Conservation (phyloP, 92 coral and sea anemone genomes). For the Diadumene lineata region DNA sequence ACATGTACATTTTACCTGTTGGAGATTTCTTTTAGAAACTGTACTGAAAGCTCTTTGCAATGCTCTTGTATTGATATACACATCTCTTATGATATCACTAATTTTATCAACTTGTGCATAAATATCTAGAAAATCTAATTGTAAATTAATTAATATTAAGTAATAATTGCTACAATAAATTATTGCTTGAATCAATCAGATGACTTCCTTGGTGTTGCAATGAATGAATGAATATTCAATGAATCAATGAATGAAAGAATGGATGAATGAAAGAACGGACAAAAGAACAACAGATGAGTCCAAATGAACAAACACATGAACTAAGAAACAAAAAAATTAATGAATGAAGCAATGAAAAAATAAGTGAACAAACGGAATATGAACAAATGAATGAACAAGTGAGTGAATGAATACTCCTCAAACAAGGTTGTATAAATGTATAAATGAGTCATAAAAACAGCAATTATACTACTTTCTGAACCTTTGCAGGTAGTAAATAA, state of each 20-base stretch:
- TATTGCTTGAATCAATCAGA: neutral
- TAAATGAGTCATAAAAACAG: too few species aligned
- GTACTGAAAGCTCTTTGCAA: constrained; percentile 51
- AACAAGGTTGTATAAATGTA: neutral
- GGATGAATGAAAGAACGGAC: neutral
- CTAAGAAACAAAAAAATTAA: neutral
- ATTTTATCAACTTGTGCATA: constrained; percentile 46
- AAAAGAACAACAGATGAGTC: neutral
- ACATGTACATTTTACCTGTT: constrained; percentile 52
- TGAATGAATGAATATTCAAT: neutral
- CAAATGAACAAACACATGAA: neutral
- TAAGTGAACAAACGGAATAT: too few species aligned
- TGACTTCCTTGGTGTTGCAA: neutral
- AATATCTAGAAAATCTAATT: constrained; percentile 38
- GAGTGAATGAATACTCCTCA: neutral
- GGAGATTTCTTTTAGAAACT: constrained; percentile 50
- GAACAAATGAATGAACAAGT: neutral
- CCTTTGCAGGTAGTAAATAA: too few species aligned
- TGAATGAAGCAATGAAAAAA: neutral
- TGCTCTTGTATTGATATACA: constrained; percentile 63
- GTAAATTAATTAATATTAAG: too few species aligned
- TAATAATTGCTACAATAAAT: too few species aligned
- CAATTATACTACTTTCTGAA: too few species aligned
- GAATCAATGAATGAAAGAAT: neutral
- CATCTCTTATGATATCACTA: constrained; percentile 34